Base-by-base conservation (phyloP, 2,888 invertebrate species). In the Iselma pallidipennis region DNA sequence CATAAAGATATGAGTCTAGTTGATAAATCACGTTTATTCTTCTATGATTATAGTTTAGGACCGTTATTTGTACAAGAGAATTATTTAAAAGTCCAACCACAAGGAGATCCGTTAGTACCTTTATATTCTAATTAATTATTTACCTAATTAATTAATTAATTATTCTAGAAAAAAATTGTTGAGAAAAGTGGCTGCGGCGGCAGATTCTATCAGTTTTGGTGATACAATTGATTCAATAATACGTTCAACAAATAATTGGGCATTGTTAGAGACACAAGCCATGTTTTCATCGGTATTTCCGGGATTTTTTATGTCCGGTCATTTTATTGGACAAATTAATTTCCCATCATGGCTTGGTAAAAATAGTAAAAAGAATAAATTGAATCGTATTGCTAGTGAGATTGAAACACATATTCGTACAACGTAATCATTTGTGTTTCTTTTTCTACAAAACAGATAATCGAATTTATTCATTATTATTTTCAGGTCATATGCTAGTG, bases 1-100 rank as follows among this genome's bases (percentile, higher is more conserved):
- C 92, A 93, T 74, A 90, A 90, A 76, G 84, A 80, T 0, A 94
- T 94, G 92, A 86, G 82, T 31, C 83, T 95, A 6, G 84, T 87
- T 67, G 96, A 97, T 77, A 95, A 92, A 80, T 88, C 90, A 58
- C 92, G 94, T 78, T 84, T 99, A 57, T 99, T 98, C 83, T 99
- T 98, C 83, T 91, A 94, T 76, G 99, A 99, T 84, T 99, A 99
- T 83, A 95, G 91, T 74, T 86, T 99, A 66, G 91, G 91, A n/a
- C 95, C 98, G 1, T 84, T 99, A 12, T 99, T 99, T 82, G 96
- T 99, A 0, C 97, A 98, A 75, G 98, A 99, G 81, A 99, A 98
- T 82, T 99, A 99, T 82, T 82, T 94, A 16, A 86, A 86, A 67
- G 94, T 94, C 1, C 81, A 83, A n/a, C 95, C 96, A 0, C 86